Evolutionary conservation across 2,797 vertebrate genomes (phyloP).

Genomic region (Lacerta viridis): DNA sequence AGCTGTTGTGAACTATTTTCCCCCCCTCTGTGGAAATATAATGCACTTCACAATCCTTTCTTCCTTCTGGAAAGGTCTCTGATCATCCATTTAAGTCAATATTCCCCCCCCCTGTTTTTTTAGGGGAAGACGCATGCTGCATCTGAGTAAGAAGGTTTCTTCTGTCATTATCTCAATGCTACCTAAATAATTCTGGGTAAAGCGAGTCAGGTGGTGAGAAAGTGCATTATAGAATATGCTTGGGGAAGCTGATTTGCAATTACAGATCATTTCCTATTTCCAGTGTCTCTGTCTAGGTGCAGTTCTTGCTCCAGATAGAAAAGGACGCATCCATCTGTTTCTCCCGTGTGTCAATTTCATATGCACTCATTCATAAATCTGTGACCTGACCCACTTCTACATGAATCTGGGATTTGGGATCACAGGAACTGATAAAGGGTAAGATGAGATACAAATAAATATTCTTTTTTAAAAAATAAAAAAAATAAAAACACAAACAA

Average conservation of each 20-base stretch:
- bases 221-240: constrained; percentile 1
- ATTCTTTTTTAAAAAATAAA: no score
- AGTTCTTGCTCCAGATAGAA: neutral
- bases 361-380: neutral
- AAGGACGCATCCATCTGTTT: neutral
- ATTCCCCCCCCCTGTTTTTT: neutral
- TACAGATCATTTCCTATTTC: constrained; percentile 29
- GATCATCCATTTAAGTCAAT: constrained; percentile 37
- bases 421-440: no score
- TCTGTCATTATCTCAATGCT: constrained; percentile 58
- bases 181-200: constrained; percentile 46
- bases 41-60: constrained; percentile 44
- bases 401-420: neutral
- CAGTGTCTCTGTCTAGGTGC: neutral
- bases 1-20: constrained; percentile 31
- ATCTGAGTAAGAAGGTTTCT: constrained; percentile 45
- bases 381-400: neutral
- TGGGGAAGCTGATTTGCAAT: constrained; percentile 39
- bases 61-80: constrained; percentile 42
- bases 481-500: neutral
- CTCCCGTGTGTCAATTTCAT: neutral
- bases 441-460: no score
- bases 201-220: constrained; percentile 23
- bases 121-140: constrained; percentile 34
- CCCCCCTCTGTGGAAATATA: constrained; percentile 1